These are phyloP conservation scores for Tortricodes alternella DNA, from an alignment of 2,888 invertebrate genomes.

Conservation along the genomic window DNA sequence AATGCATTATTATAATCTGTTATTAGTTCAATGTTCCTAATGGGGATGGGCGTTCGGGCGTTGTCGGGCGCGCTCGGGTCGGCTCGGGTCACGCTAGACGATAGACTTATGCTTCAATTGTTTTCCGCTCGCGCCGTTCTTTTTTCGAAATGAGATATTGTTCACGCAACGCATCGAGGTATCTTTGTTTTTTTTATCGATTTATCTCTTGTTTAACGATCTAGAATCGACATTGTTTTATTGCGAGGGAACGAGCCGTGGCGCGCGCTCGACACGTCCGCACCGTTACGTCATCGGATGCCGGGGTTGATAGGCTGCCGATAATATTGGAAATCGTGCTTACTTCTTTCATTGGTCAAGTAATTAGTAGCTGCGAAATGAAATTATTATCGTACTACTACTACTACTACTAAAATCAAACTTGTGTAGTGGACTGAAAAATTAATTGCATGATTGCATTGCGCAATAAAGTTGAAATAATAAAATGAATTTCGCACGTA, in stretches of 20 bases:
- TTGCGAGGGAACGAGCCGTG: conserved; percentile 57
- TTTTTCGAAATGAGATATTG: conserved; percentile 48
- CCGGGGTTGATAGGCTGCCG: not conserved
- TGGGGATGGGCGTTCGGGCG: conserved; percentile 53
- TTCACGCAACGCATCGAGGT: conserved; percentile 36
- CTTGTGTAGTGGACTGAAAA: too few relatives aligned
- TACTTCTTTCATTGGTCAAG: too few relatives aligned
- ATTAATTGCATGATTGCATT: too few relatives aligned
- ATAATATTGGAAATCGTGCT: too few relatives aligned
- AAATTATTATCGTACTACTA: too few relatives aligned
- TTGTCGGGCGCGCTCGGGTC: conserved; percentile 42
- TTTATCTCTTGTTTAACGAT: conserved; percentile 45
- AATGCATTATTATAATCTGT: conserved; percentile 23
- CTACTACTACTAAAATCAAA: too few relatives aligned
- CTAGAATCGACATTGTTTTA: conserved; percentile 58
- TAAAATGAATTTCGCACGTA: conserved; percentile 2
- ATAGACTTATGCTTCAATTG: conserved; percentile 76
- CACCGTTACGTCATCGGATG: conserved; percentile 35
- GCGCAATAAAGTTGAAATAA: not conserved
- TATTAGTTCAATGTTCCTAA: conserved; percentile 45
- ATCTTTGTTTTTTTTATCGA: conserved; percentile 39
- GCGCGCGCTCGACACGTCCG: conserved; percentile 60
- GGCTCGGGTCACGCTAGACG: conserved; percentile 46
- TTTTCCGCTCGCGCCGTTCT: conserved; percentile 59
- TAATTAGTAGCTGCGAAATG: too few relatives aligned